phyloP scores from a whole-genome alignment of 2,113 vertebrate genomes.

The Ptychochromis oligacanthus region DNA sequence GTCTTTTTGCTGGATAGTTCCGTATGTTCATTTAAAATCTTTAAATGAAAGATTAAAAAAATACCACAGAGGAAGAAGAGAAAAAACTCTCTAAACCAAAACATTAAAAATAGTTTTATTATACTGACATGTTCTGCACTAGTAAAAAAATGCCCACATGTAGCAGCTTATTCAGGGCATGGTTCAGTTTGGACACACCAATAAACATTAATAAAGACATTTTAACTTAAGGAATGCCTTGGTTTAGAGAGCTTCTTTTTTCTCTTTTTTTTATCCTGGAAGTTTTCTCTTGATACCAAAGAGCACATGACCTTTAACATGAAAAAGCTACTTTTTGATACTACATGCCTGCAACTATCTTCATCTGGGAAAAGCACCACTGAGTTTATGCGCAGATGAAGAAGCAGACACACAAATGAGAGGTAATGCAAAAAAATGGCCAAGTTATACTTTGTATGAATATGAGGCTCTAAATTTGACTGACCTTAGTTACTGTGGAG shows the following conservation, averaged over 20 bases:
- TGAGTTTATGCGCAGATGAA: neutral
- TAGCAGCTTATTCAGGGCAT: neutral
- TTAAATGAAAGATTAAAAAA: neutral
- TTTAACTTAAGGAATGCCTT: neutral
- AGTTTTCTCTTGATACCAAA: neutral
- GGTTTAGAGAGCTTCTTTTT: neutral
- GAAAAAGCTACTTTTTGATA: neutral
- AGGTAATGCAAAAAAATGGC: conserved; percentile 20
- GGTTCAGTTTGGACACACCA: neutral
- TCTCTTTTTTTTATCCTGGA: neutral
- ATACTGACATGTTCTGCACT: neutral
- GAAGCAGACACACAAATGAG: neutral
- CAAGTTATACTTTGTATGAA: conserved; percentile 17
- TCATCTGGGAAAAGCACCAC: neutral
- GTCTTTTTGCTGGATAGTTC: neutral
- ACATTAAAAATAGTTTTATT: neutral
- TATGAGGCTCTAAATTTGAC: conserved; percentile 58
- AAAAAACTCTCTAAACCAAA: neutral
- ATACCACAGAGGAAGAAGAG: neutral
- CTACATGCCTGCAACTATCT: too few relatives aligned
- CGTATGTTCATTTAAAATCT: neutral
- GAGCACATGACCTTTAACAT: too few relatives aligned
- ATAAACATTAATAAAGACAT: neutral
- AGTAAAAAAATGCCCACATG: neutral
- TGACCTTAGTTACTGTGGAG: conserved; percentile 57